phyloP scores from a whole-genome alignment of 2,888 invertebrate genomes.

The Trilocha varians region DNA sequence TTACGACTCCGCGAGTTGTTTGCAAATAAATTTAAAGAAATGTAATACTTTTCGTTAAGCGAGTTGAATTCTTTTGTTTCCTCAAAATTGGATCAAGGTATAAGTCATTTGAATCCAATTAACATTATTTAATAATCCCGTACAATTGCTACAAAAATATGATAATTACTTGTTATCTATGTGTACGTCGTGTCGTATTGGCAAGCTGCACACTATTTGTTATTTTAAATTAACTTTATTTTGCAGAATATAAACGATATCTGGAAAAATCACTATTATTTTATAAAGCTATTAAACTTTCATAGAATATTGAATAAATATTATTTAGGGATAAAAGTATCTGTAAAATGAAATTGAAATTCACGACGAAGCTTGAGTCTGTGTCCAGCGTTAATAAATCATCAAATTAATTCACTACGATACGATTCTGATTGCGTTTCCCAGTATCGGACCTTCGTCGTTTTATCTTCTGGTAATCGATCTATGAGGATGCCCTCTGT shows the following conservation, averaged over 20 bases:
- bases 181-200: no score
- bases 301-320: no score
- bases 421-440: conserved; percentile 48
- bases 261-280: no score
- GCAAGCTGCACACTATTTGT: no score
- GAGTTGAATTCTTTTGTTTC: neutral
- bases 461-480: conserved; percentile 31
- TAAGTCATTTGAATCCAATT: no score
- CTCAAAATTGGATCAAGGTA: neutral
- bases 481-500: conserved; percentile 53
- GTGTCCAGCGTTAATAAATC: neutral
- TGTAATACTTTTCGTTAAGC: neutral
- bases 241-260: no score
- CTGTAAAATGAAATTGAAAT: neutral
- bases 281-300: no score
- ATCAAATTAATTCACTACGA: conserved; percentile 7
- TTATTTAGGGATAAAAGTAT: no score
- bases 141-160: no score
- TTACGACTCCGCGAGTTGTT: conserved; percentile 6
- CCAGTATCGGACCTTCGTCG: conserved; percentile 37
- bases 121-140: no score
- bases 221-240: no score
- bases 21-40: conserved; percentile 6
- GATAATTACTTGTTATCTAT: no score
- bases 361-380: neutral